These are phyloP conservation scores for Exaiptasia diaphana DNA, from an alignment of 64 coral and sea anemone genomes.

Conservation along the genomic window DNA sequence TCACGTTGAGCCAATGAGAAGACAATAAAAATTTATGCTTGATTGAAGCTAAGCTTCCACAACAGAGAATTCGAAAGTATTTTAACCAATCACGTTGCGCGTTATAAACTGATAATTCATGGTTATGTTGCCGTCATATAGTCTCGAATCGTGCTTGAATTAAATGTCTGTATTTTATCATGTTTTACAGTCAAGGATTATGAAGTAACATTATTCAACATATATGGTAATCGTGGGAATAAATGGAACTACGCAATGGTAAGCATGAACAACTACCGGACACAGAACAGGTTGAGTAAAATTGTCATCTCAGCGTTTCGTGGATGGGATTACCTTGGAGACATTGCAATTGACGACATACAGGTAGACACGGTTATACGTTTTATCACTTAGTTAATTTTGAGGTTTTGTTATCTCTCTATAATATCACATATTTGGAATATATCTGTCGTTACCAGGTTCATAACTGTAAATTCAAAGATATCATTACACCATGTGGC, in stretches of 20 bases:
- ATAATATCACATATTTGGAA: neutral
- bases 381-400: neutral
- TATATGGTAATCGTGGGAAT: slow-evolving; percentile 56
- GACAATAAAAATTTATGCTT: no score
- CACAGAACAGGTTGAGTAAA: slow-evolving; percentile 13
- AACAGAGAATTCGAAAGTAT: no score
- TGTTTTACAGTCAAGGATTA: no score
- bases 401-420: no score
- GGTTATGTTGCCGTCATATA: no score
- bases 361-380: neutral
- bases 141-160: no score
- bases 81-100: no score
- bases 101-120: no score
- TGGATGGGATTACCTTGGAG: slow-evolving; percentile 70
- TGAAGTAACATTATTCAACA: slow-evolving; percentile 1
- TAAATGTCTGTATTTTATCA: no score
- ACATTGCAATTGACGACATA: slow-evolving; percentile 88
- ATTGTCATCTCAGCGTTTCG: slow-evolving; percentile 48
- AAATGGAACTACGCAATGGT: slow-evolving; percentile 74
- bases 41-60: no score
- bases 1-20: no score
- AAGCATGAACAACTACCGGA: slow-evolving; percentile 34
- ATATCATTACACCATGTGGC: slow-evolving; percentile 42
- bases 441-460: neutral
- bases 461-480: slow-evolving; percentile 50